These are phyloP conservation scores for Seira sanloemensis DNA, from an alignment of 2,888 invertebrate species.

Conservation along the genomic window DNA sequence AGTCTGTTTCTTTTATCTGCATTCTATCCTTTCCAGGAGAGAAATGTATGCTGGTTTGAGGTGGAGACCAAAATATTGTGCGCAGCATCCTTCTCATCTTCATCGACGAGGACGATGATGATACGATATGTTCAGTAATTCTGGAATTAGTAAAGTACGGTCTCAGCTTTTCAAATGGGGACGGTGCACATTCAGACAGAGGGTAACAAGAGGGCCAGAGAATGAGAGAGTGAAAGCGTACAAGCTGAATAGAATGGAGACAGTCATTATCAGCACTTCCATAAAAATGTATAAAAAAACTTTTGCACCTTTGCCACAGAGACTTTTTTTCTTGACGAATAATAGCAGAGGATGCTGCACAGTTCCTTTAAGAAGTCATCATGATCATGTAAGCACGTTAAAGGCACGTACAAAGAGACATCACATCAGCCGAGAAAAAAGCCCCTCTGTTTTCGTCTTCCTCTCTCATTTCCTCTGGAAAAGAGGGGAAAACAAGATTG, in stretches of 20 bases:
- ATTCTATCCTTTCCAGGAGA: background rate
- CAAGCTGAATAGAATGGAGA: background rate
- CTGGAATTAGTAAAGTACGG: background rate
- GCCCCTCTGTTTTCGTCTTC: background rate
- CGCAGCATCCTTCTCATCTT: no score
- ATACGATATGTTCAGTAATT: background rate
- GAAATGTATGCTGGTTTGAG: background rate
- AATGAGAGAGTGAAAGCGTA: background rate
- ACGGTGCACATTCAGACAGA: background rate
- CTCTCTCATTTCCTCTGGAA: background rate
- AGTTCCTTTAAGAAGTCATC: background rate
- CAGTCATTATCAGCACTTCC: conserved; percentile 41
- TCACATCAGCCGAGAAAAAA: background rate
- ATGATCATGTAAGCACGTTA: background rate
- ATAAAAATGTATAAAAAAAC: conserved; percentile 39
- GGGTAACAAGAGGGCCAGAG: background rate
- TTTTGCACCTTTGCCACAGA: conserved; percentile 29
- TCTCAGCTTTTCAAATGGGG: no score
- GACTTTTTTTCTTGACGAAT: no score
- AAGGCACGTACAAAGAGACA: background rate
- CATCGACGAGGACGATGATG: background rate
- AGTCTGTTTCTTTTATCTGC: background rate
- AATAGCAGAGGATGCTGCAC: background rate
- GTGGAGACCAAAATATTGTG: background rate
- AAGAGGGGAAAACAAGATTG: background rate